phyloP scores from a whole-genome alignment of 2,113 vertebrate genomes.

The Pipa parva region DNA sequence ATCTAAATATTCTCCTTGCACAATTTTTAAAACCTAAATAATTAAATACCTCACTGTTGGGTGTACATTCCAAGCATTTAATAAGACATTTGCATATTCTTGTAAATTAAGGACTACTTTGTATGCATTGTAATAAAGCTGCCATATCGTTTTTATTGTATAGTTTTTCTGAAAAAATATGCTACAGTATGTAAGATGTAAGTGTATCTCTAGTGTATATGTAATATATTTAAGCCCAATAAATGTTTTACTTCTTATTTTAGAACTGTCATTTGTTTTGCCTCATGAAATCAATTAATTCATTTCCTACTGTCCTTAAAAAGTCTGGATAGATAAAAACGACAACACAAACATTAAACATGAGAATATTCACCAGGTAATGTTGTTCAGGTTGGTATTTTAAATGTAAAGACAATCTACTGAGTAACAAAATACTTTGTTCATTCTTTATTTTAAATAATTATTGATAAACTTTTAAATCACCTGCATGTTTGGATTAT shows the following conservation, averaged over 20 bases:
- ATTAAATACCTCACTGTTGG: slow-evolving; percentile 84
- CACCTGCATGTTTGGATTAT: too few species aligned
- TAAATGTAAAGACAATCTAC: too few species aligned
- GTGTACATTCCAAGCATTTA: slow-evolving; percentile 94
- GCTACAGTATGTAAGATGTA: slow-evolving; percentile 98
- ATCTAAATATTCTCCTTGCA: slow-evolving; percentile 67
- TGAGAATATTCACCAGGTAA: too few species aligned
- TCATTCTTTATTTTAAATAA: too few species aligned
- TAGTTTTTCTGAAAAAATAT: slow-evolving; percentile 99
- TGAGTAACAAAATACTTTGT: too few species aligned
- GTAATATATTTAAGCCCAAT: slow-evolving; percentile 99
- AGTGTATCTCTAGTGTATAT: slow-evolving; percentile 99
- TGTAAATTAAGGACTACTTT: slow-evolving; percentile 99
- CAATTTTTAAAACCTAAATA: slow-evolving; percentile 79
- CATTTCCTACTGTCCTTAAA: too few species aligned
- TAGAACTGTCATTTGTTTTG: slow-evolving; percentile 57
- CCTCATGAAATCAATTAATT: too few species aligned
- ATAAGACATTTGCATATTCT: slow-evolving; percentile 80
- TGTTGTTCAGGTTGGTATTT: too few species aligned
- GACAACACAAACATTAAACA: too few species aligned
- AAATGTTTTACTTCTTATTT: slow-evolving; percentile 97
- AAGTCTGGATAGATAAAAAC: too few species aligned
- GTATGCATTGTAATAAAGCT: slow-evolving; percentile 99
- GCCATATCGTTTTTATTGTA: slow-evolving; percentile 99
- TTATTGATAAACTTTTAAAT: too few species aligned